These are phyloP conservation scores for Leuciscus waleckii DNA, from an alignment of 2,797 vertebrate species.

Conservation along the genomic window DNA sequence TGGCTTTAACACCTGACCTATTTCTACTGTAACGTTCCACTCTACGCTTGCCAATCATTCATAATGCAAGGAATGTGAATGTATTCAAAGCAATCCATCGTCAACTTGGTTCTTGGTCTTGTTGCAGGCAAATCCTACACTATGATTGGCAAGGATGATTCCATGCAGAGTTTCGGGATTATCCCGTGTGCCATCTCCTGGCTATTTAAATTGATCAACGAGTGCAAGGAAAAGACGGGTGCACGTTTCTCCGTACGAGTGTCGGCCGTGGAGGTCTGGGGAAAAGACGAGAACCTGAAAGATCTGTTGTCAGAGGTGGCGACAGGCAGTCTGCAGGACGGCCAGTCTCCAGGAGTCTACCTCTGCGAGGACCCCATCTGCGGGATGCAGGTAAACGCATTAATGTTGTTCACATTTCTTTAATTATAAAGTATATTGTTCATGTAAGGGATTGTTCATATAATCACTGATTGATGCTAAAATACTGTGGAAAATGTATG, in stretches of 20 bases:
- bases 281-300: slow-evolving; percentile 95
- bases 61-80: not conserved
- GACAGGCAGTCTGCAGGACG: slow-evolving; percentile 94
- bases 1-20: slow-evolving; percentile 9
- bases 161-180: slow-evolving; percentile 94
- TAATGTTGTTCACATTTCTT: not conserved
- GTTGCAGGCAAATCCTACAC: slow-evolving; percentile 93
- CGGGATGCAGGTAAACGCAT: slow-evolving; percentile 91
- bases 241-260: slow-evolving; percentile 96
- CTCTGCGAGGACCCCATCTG: slow-evolving; percentile 98
- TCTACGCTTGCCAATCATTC: not conserved
- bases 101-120: not conserved
- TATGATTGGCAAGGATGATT: slow-evolving; percentile 96
- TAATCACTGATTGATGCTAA: not conserved
- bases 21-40: not conserved
- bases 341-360: slow-evolving; percentile 97
- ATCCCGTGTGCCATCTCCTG: slow-evolving; percentile 98
- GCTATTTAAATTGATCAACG: slow-evolving; percentile 97
- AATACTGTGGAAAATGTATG: not conserved
- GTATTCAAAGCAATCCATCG: not conserved
- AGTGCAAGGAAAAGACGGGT: slow-evolving; percentile 96
- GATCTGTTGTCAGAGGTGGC: slow-evolving; percentile 95
- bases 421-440: not conserved
- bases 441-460: not conserved
- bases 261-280: slow-evolving; percentile 96